A percentile compares a stretch with the other conserved stretches of the same genome.
Conservation (phyloP, 2,888 invertebrate genomes). For the Hedya salicella region DNA sequence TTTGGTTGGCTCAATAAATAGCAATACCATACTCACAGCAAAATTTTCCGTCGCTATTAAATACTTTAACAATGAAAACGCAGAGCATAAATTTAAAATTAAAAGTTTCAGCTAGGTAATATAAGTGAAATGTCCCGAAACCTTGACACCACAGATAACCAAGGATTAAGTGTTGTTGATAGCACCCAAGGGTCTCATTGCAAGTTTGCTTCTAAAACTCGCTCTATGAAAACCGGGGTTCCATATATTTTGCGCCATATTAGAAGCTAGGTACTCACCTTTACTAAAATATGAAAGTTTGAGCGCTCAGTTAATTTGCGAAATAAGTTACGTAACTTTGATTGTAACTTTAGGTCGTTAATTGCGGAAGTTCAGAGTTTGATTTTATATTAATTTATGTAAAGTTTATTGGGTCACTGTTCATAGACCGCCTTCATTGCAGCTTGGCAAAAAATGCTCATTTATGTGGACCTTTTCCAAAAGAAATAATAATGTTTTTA, state of each 20-base stretch:
- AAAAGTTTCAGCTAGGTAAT: constrained; percentile 62
- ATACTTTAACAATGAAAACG: constrained; percentile 43
- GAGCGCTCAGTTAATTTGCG: constrained; percentile 67
- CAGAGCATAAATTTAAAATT: constrained; percentile 49
- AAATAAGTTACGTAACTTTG: constrained; percentile 73
- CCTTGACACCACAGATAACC: constrained; percentile 69
- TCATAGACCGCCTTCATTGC: too few relatives aligned
- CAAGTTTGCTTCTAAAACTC: constrained; percentile 63
- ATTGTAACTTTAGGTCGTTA: constrained; percentile 51
- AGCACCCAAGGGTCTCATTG: constrained; percentile 68
- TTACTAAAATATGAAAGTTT: constrained; percentile 71
- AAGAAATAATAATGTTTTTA: too few relatives aligned
- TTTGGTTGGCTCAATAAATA: too few relatives aligned
- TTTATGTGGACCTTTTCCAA: too few relatives aligned
- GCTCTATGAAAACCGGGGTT: constrained; percentile 60
- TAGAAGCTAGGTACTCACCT: constrained; percentile 68
- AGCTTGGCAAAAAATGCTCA: too few relatives aligned
- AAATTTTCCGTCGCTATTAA: neutral
- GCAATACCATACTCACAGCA: neutral
- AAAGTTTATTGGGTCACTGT: too few relatives aligned
- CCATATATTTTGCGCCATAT: constrained; percentile 70
- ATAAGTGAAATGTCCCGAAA: constrained; percentile 61
- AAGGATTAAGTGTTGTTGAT: constrained; percentile 71
- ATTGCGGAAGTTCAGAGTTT: constrained; percentile 45
- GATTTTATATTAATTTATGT: constrained; percentile 2